Base-by-base conservation (phyloP, 1,140 invertebrate species). In the Patella vulgata region DNA sequence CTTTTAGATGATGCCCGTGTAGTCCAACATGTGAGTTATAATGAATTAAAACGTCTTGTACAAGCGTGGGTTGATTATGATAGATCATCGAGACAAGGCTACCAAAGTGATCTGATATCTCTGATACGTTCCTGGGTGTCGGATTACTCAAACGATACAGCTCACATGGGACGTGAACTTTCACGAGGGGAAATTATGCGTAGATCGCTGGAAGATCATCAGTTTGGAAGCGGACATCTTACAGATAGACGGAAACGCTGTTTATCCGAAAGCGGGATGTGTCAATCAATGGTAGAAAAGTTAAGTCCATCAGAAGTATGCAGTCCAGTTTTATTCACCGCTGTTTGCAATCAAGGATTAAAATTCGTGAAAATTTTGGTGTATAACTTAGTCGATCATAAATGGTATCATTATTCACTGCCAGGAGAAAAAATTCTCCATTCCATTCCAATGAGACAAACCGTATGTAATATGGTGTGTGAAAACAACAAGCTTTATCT, bases 281-380 rank as follows among this genome's bases (percentile, higher is more conserved):
- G 4, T 17, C 8, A 31, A 19, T 50, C 47, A 12, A 27, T 21
- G 47, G 21, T 23, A 40, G 52, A 54, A 14, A 54, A 25, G 11
- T 19, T 40, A 33, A 54, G 33, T 54, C 28, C 28, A 33, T 54
- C 52, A 39, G 52, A 54, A n/a, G 31, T 2, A 1, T n/a, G 30
- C 23, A 44, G 64, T 40, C 73, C 72, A 53, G 73, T 79, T 33
- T 50, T 82, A 23, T 73, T 79, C 47, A 57, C 76, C 44, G 72
- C 76, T 9, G 74, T 80, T 11, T 79, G 77, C 46, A 80, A 81
- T 51, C 77, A 77, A 52, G 77, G 75, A 14, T 64, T 81, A 61
- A 82, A 82, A 63, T 82, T 74, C 54, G 46, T 81, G 6, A 81
- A 80, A 59, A 65, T 82, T 40, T 60, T 81, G 28, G 71, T 81